Evolutionary conservation across 2,113 vertebrate genomes (phyloP).

Genomic region (Coracopsis vasa): DNA sequence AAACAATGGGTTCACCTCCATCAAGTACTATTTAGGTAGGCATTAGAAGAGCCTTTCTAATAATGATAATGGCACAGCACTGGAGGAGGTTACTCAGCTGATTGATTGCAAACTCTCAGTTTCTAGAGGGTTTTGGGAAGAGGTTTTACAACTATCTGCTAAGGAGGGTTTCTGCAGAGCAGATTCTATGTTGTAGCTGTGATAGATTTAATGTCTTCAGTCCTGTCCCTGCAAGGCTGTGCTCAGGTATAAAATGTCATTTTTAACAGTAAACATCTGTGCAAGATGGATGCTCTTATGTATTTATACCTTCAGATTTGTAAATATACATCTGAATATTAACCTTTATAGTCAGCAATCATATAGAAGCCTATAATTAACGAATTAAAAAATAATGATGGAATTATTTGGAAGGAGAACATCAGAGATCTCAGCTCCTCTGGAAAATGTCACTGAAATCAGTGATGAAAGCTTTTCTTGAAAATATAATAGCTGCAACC

Average conservation of each 20-base stretch:
- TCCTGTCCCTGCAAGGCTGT: neutral
- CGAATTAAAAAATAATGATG: neutral
- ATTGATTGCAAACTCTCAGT: neutral
- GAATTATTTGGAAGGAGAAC: neutral
- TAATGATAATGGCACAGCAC: neutral
- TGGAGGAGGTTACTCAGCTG: neutral
- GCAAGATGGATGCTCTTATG: neutral
- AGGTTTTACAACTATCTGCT: neutral
- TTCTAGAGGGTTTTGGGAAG: neutral
- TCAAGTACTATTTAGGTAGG: neutral
- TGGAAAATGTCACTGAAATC: neutral
- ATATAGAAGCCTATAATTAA: neutral
- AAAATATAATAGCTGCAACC: neutral
- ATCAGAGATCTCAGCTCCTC: neutral
- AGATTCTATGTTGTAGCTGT: neutral
- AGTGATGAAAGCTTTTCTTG: neutral
- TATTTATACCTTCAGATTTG: neutral
- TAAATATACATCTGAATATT: neutral
- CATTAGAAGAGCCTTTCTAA: neutral
- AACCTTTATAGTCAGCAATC: neutral
- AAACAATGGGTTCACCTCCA: neutral
- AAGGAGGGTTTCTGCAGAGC: neutral
- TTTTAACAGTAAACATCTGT: neutral
- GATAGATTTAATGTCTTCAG: neutral
- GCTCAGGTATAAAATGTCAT: neutral